Evolutionary conservation across 2,113 vertebrate species (phyloP).

Genomic region (Cyprinus carpio): DNA sequence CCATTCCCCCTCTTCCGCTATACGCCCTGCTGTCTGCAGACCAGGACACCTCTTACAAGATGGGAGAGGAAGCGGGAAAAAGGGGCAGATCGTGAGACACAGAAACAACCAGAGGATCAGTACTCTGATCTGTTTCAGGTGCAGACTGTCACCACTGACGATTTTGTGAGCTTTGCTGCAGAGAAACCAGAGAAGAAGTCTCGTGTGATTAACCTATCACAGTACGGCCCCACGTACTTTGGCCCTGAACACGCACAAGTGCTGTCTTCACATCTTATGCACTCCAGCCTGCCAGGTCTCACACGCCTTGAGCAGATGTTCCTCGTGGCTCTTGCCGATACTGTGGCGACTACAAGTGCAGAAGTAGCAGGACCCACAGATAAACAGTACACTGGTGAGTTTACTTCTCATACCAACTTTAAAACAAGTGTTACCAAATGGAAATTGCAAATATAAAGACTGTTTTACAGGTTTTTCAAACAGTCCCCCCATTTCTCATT

Average conservation of each 20-base stretch:
- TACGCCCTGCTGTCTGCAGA: constrained; percentile 93
- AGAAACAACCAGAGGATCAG: constrained; percentile 83
- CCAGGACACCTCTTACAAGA: constrained; percentile 86
- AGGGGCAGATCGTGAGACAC: constrained; percentile 72
- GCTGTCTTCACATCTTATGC: constrained; percentile 97
- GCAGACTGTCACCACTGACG: constrained; percentile 87
- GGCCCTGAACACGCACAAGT: constrained; percentile 95
- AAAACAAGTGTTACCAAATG: too few relatives aligned
- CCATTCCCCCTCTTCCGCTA: constrained; percentile 91
- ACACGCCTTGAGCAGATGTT: constrained; percentile 99
- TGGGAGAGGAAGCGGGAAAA: constrained; percentile 84
- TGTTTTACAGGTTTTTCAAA: too few relatives aligned
- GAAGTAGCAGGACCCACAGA: constrained; percentile 89
- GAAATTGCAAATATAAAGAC: too few relatives aligned
- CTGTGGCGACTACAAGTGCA: constrained; percentile 92
- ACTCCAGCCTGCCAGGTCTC: constrained; percentile 95
- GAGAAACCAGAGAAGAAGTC: constrained; percentile 94
- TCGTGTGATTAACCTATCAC: constrained; percentile 94
- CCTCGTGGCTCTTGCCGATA: constrained; percentile 94
- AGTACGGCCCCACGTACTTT: constrained; percentile 94
- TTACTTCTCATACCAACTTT: not conserved
- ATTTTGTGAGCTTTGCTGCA: constrained; percentile 89
- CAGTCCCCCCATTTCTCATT: too few relatives aligned
- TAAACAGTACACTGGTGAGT: constrained; percentile 77
- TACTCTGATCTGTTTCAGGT: constrained; percentile 93